Evolutionary conservation across 2,113 vertebrate genomes (phyloP).

Genomic region (Sinocyclocheilus anshuiensis): DNA sequence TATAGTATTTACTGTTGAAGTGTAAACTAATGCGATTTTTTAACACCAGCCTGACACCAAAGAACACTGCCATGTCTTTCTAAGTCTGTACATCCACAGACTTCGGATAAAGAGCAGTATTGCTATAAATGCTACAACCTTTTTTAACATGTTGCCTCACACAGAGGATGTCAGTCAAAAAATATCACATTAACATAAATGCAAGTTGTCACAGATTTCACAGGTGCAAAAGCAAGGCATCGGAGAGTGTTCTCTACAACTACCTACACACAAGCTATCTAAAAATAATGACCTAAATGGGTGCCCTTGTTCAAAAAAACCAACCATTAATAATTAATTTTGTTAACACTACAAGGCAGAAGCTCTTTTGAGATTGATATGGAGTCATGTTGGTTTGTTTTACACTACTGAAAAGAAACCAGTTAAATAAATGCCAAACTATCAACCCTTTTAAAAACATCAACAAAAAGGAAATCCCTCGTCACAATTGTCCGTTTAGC

Average conservation of each 20-base stretch:
- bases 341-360: constrained; percentile 53
- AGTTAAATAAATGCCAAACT: constrained; percentile 57
- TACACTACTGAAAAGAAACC: constrained; percentile 52
- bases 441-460: constrained; percentile 54
- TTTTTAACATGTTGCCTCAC: constrained; percentile 33
- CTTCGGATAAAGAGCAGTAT: constrained; percentile 33
- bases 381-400: constrained; percentile 46
- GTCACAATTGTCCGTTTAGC: constrained; percentile 26
- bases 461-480: constrained; percentile 1
- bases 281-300: constrained; percentile 49
- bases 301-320: constrained; percentile 51
- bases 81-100: constrained; percentile 45
- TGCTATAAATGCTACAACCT: constrained; percentile 47
- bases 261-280: constrained; percentile 35
- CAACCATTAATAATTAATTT: constrained; percentile 52
- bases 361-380: constrained; percentile 55
- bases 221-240: constrained; percentile 47
- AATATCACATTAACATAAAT: constrained; percentile 20
- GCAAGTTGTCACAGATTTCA: constrained; percentile 47
- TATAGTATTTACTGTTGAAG: constrained; percentile 14
- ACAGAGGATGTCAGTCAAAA: constrained; percentile 7
- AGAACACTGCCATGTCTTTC: constrained; percentile 37
- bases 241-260: constrained; percentile 25
- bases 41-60: constrained; percentile 19
- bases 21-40: constrained; percentile 41